These are phyloP conservation scores for Melierax canorus DNA, from an alignment of 2,113 vertebrate species.

Conservation along the genomic window DNA sequence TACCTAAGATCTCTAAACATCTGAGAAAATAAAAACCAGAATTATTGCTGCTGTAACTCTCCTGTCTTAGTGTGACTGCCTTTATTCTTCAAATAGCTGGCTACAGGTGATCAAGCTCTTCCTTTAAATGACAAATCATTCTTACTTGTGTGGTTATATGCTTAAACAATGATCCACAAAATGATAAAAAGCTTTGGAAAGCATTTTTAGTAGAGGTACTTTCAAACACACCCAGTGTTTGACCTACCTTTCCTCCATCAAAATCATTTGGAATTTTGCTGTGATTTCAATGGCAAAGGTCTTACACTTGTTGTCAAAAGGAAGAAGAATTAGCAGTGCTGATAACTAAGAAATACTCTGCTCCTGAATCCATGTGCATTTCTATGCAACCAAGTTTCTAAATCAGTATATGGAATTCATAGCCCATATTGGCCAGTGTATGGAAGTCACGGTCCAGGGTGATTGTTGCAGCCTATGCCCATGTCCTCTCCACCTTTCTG, in stretches of 20 bases:
- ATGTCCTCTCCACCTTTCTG: background rate
- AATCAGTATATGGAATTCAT: background rate
- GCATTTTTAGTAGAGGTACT: background rate
- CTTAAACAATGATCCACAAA: background rate
- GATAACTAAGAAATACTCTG: background rate
- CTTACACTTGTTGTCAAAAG: background rate
- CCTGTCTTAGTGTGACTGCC: background rate
- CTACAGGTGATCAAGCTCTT: background rate
- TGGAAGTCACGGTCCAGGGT: background rate
- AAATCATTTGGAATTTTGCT: background rate
- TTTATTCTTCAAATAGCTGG: background rate
- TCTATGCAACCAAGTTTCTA: background rate
- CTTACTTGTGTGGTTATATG: background rate
- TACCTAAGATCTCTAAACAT: background rate
- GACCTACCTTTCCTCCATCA: background rate
- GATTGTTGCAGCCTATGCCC: background rate
- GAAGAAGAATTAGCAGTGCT: background rate
- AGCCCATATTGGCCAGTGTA: background rate
- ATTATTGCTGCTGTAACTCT: background rate
- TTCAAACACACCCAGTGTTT: background rate
- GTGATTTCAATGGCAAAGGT: accelerated
- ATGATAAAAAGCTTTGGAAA: background rate
- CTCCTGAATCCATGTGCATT: background rate
- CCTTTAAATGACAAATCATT: background rate
- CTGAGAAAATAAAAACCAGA: background rate